phyloP scores from a whole-genome alignment of 2,113 vertebrate species.

The Hippolais icterina region DNA sequence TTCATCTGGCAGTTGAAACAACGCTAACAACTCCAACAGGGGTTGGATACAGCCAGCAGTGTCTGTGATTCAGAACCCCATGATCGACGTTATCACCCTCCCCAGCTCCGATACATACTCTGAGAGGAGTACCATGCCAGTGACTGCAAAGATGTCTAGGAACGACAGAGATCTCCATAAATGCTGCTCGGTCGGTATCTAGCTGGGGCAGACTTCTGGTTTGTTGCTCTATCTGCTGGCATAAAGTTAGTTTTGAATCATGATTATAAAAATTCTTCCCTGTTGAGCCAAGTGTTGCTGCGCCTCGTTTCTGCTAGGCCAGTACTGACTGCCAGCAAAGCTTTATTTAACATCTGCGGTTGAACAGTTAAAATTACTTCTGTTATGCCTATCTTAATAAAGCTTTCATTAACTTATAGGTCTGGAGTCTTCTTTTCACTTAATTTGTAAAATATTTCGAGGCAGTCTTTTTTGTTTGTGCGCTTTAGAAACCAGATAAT shows the following conservation, averaged over 20 bases:
- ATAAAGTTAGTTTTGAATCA: neutral
- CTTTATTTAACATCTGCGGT: neutral
- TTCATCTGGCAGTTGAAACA: neutral
- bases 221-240: neutral
- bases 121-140: neutral
- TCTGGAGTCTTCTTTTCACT: neutral
- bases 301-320: neutral
- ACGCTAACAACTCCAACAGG: neutral
- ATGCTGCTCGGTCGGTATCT: rapidly evolving
- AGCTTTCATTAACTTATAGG: neutral
- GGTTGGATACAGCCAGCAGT: neutral
- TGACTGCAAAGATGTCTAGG: neutral
- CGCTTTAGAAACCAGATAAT: neutral
- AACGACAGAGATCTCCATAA: neutral
- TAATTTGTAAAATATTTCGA: neutral
- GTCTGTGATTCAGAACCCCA: neutral
- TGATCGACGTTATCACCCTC: neutral
- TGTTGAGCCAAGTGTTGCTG: neutral
- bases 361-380: neutral
- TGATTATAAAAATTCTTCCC: neutral
- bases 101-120: rapidly evolving
- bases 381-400: neutral
- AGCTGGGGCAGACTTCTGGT: neutral
- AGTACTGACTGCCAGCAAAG: neutral
- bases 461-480: neutral